phyloP scores from a whole-genome alignment of 2,888 invertebrate genomes.

The Eledone cirrhosa region DNA sequence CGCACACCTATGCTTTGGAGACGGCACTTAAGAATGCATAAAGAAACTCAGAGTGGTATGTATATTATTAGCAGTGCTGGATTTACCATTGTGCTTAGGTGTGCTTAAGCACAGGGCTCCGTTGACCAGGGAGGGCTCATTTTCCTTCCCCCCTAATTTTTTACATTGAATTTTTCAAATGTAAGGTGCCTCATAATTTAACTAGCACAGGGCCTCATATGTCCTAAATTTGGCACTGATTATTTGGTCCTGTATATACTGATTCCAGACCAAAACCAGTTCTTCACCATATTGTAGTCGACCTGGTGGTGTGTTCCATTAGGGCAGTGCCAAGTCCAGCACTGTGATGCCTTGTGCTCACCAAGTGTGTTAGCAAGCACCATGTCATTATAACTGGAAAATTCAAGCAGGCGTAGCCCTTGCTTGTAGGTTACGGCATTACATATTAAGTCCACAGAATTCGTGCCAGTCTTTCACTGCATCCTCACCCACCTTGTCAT shows the following conservation, averaged over 20 bases:
- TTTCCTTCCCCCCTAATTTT: too few species aligned
- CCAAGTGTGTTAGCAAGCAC: constrained; percentile 33
- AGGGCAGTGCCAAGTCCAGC: constrained; percentile 32
- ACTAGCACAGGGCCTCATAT: too few species aligned
- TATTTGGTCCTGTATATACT: too few species aligned
- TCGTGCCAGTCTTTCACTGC: constrained; percentile 33
- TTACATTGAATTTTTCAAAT: too few species aligned
- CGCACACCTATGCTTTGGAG: constrained; percentile 44
- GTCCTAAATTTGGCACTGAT: constrained; percentile 6
- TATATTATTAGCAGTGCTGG: background rate
- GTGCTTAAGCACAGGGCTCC: too few species aligned
- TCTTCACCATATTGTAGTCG: too few species aligned
- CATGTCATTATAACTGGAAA: constrained; percentile 33
- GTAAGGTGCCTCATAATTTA: too few species aligned
- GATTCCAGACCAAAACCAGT: too few species aligned
- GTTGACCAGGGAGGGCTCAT: too few species aligned
- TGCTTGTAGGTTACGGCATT: constrained; percentile 30
- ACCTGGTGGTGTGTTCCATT: too few species aligned
- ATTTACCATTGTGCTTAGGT: too few species aligned
- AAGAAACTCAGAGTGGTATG: constrained; percentile 38
- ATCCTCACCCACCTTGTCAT: constrained; percentile 35
- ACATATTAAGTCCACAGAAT: constrained; percentile 31
- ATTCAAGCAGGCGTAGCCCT: constrained; percentile 34
- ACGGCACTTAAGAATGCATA: constrained; percentile 46
- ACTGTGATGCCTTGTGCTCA: constrained; percentile 34